Percentiles rank a stretch among this genome's conserved stretches.
Evolutionary conservation across 2,113 vertebrate genomes (phyloP).

Genomic region (Porphyrio hochstetteri): DNA sequence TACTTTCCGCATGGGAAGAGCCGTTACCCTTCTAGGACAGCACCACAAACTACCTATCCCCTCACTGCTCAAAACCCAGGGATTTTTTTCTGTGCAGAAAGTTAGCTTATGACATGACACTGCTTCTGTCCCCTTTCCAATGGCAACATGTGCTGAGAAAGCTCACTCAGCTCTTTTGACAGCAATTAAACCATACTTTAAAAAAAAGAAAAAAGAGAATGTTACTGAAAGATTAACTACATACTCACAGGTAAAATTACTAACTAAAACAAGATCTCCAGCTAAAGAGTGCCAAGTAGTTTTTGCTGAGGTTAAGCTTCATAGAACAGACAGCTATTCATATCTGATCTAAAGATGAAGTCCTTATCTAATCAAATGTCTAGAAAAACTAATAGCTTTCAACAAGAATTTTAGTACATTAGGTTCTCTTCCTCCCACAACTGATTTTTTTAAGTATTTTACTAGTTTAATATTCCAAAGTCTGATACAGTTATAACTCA

Average conservation of each 20-base stretch:
- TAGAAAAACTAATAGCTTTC: background rate
- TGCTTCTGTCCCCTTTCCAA: background rate
- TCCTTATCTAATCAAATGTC: background rate
- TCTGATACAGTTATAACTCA: background rate
- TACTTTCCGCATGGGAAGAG: background rate
- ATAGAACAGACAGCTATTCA: background rate
- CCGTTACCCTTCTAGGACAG: background rate
- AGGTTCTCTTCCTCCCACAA: background rate
- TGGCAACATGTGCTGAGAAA: background rate
- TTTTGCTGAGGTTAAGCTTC: background rate
- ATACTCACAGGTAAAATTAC: background rate
- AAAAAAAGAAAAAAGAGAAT: background rate
- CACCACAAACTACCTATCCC: background rate
- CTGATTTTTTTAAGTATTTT: background rate
- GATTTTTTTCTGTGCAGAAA: background rate
- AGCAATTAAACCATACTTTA: background rate
- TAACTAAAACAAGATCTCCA: slow-evolving; percentile 24
- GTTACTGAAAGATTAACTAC: background rate
- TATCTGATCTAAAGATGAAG: background rate
- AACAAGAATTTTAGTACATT: background rate
- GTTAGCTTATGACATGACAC: background rate
- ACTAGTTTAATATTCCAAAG: background rate
- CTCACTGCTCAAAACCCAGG: background rate
- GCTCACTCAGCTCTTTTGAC: background rate
- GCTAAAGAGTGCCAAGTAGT: background rate